Conservation (phyloP, 2,888 invertebrate species). For the Hirtodrosophila histrioides region DNA sequence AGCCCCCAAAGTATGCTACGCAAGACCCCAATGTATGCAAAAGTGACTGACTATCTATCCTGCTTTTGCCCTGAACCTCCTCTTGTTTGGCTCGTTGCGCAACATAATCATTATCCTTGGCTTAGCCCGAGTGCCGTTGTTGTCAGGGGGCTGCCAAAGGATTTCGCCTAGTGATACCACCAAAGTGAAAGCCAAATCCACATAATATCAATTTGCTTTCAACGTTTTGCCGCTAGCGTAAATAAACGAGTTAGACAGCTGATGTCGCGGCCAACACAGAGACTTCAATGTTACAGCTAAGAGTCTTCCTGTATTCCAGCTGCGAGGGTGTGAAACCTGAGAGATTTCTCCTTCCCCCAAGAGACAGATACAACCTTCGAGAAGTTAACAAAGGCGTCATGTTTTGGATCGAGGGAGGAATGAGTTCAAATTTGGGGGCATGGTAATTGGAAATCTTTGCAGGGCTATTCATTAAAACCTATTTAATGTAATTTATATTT, state of each 20-base stretch:
- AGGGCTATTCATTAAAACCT: too few species aligned
- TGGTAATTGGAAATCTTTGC: background rate
- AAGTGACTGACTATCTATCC: constrained; percentile 34
- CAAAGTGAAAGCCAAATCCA: constrained; percentile 80
- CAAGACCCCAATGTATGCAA: constrained; percentile 55
- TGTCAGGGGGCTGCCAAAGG: constrained; percentile 58
- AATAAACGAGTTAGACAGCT: constrained; percentile 68
- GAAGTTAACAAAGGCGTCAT: background rate
- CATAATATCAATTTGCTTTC: constrained; percentile 82
- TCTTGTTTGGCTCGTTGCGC: constrained; percentile 56
- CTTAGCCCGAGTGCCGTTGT: constrained; percentile 62
- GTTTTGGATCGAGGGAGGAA: background rate
- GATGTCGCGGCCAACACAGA: constrained; percentile 25
- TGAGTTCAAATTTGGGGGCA: too few species aligned
- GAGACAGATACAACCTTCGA: background rate
- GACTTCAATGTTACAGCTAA: constrained; percentile 27
- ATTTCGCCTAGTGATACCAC: constrained; percentile 77
- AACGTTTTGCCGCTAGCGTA: constrained; percentile 68
- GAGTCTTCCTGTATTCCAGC: constrained; percentile 19
- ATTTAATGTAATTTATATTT: too few species aligned
- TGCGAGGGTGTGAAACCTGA: constrained; percentile 42
- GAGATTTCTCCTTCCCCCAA: constrained; percentile 32
- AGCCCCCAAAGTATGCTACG: constrained; percentile 18
- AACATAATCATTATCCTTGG: constrained; percentile 80
- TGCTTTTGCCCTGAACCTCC: background rate